Evolutionary conservation across 2,113 vertebrate species (phyloP), one percentile per base, ranked within the genome.

Genomic region (Protobothrops mucrosquamatus): DNA sequence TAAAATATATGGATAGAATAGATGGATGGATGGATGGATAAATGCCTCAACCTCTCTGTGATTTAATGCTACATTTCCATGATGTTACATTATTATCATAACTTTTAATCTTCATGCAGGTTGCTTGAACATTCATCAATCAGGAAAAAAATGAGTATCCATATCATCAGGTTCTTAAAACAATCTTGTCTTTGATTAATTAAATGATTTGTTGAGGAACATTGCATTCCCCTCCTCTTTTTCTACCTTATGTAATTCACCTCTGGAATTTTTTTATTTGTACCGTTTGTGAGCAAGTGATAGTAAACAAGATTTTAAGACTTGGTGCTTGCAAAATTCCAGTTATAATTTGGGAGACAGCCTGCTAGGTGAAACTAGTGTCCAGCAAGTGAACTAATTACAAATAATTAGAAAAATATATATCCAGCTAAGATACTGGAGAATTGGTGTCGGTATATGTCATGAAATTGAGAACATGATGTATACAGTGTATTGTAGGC

Each of bases 381-480:
- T 85, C 94, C 34, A 93, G 39, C 92, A 94, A 26, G 34, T 90
- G 51, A 96, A 94, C 85, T 93, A 96, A 96, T 96, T 94, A 94
- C 26, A 81, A 22, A 95, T 94, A 61, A 23, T 0, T 46, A 55
- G n/a, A 54, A 26, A n/a, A 10, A 54, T 74, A 81, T 43, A 74
- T 69, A 87, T 93, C 57, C 51, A 85, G 93, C 51, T 34, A 69
- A 88, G 12, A 59, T 89, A 92, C 93, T 92, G 89, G 12, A 91
- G 81, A 89, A 81, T 85, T 20, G 94, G 92, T 85, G 54, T 10
- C 12, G 81, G 74, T 26, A 4, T 88, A 92, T 94, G 91, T 52
- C 90, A 55, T 92, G 88, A 43, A 95, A 94, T 43, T 74, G 55
- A 96, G 91, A 93, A 11, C 22, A 14, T 94, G 43, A 81, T 92